A percentile compares a stretch with the other conserved stretches of the same genome.
phyloP scores from a whole-genome alignment of 2,113 vertebrate genomes.

The Oreochromis spilurus region DNA sequence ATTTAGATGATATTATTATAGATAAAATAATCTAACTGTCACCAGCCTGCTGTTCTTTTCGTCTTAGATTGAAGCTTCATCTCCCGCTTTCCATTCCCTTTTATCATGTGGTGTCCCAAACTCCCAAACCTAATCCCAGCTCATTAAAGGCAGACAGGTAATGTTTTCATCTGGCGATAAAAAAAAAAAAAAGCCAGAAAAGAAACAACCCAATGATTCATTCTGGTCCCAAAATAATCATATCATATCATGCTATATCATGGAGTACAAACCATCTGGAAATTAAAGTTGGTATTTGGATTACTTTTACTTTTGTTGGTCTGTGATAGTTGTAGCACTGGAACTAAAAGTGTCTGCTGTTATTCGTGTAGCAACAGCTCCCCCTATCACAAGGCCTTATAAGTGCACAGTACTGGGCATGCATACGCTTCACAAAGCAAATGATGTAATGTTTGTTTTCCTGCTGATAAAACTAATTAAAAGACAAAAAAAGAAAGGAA shows the following conservation, averaged over 20 bases:
- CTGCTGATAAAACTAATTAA: background rate
- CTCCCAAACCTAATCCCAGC: constrained; percentile 19
- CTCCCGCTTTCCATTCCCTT: background rate
- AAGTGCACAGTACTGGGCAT: background rate
- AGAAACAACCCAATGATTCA: background rate
- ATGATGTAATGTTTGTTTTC: background rate
- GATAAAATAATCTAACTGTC: background rate
- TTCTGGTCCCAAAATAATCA: background rate
- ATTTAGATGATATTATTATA: background rate
- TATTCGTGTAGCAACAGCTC: constrained; percentile 65
- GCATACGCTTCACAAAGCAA: background rate
- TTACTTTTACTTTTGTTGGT: background rate
- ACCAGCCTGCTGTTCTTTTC: background rate
- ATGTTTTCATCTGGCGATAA: constrained; percentile 7
- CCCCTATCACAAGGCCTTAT: constrained; percentile 44
- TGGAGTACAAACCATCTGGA: background rate
- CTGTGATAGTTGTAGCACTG: background rate
- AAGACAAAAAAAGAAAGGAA: background rate
- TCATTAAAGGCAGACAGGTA: constrained; percentile 9
- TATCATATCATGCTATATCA: background rate
- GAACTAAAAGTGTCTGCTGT: background rate
- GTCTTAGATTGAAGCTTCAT: background rate
- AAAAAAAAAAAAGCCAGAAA: background rate
- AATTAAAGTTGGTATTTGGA: constrained; percentile 4
- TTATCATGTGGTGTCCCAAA: background rate